phyloP scores from a whole-genome alignment of 2,888 invertebrate species.

The Drosophila hamatofila region DNA sequence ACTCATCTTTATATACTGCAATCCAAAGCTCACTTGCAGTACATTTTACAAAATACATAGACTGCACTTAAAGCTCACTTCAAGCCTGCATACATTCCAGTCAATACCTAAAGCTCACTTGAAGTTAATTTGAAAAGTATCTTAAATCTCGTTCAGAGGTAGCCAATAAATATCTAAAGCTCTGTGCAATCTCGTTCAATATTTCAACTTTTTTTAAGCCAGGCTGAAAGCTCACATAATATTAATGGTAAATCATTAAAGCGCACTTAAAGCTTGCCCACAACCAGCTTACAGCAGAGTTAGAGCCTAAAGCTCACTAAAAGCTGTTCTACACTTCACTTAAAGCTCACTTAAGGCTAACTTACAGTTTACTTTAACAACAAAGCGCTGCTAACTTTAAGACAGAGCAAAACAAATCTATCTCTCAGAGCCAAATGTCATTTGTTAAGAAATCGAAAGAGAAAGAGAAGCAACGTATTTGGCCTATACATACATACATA shows the following conservation, averaged over 20 bases:
- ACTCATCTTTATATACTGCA: no score
- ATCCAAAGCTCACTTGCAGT: not conserved
- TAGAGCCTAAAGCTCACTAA: not conserved
- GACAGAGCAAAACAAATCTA: not conserved
- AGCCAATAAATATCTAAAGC: no score
- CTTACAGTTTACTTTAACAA: not conserved
- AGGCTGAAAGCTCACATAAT: not conserved
- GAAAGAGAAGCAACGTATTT: not conserved
- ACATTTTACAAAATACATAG: not conserved
- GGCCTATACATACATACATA: not conserved
- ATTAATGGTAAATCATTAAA: not conserved
- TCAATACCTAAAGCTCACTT: not conserved
- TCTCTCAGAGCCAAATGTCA: not conserved
- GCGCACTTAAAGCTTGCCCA: not conserved
- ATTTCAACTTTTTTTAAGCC: not conserved
- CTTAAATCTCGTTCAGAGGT: no score
- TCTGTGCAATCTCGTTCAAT: no score
- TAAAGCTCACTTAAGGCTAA: not conserved
- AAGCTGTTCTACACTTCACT: no score
- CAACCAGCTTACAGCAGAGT: no score
- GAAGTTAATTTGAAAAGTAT: no score
- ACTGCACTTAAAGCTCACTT: not conserved
- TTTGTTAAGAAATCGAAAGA: not conserved
- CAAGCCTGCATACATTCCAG: not conserved
- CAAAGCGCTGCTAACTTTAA: not conserved